Percentiles rank a stretch among this genome's conserved stretches.
Evolutionary conservation across 2,888 invertebrate species (phyloP).

Genomic region (Pristionchus fissidentatus): DNA sequence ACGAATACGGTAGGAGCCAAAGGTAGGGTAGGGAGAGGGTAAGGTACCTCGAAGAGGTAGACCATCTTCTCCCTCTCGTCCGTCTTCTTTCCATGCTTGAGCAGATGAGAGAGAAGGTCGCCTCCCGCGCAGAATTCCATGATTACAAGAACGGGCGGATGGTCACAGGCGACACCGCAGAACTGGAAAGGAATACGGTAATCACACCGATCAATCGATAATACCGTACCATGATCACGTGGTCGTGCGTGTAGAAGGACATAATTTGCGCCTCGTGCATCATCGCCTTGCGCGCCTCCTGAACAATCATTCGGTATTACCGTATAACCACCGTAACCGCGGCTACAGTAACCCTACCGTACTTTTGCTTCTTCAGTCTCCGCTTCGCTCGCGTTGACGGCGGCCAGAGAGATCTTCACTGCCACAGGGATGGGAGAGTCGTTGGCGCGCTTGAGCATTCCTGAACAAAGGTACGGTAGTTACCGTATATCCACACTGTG

Average conservation of each 20-base stretch:
- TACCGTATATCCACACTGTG: not conserved
- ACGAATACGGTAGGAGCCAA: not conserved
- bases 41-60: conserved; percentile 24
- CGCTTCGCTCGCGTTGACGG: not conserved
- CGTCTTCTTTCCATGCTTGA: conserved; percentile 48
- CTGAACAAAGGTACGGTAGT: not conserved
- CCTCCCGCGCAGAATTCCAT: conserved; percentile 88
- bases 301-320: no score
- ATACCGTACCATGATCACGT: conserved; percentile 57
- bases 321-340: not conserved
- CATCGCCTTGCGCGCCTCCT: conserved; percentile 54
- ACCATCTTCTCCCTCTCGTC: conserved; percentile 34
- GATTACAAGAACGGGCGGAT: conserved; percentile 98
- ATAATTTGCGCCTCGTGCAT: conserved; percentile 65
- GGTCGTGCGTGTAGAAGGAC: conserved; percentile 58
- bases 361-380: conserved; percentile 8
- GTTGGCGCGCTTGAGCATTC: not conserved
- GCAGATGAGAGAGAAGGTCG: conserved; percentile 56
- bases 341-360: not conserved
- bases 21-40: not conserved
- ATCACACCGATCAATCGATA: not conserved
- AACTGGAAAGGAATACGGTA: conserved; percentile 79
- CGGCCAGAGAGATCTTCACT: not conserved
- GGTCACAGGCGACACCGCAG: conserved; percentile 96
- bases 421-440: not conserved